Base-by-base conservation (phyloP, 2,113 vertebrate species). In the Paradisaea rubra region DNA sequence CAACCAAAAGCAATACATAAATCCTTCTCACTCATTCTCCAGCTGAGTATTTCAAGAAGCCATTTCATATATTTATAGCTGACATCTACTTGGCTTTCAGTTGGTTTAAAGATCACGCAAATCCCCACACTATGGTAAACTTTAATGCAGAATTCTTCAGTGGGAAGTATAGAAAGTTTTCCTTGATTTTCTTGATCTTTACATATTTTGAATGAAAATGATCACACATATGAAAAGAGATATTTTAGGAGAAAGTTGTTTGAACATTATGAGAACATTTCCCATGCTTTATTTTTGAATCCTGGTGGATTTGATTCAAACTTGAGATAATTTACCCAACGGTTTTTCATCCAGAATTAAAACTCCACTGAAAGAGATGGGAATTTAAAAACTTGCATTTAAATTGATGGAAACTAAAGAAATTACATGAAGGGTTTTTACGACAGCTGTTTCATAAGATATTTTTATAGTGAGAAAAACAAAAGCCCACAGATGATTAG, bases 261-360 rank as follows among this genome's bases (percentile, higher is more conserved):
- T 89, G 63, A 94, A 86, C 27, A 41, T 70, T 49, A 83, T 56
- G n/a, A 85, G 52, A 93, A 93, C 47, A 81, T 80, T 83, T 77
- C 66, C 59, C 33, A 31, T 91, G 71, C 33, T 83, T 91, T 82
- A 89, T 95, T 91, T 95, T 86, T 91, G 50, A 87, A 92, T 92
- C 63, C 64, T 80, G 42, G 49, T 33, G 53, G 89, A 86, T 68
- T 91, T 63, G 71, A 93, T 90, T 91, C 42, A 88, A 80, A 80
- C 41, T 91, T 79, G 57, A 77, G 33, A 61, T 79, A 71, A 63
- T 88, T 83, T 86, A 81, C 25, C n/a, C 54, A 45, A 59, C 0
- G 0, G 39, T 33, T 82, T 96, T 95, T 82, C 50, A 77, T 56
- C 54, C 52, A 77, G 39, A 89, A 89, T 64, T 91, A 86, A 88